phyloP scores from a whole-genome alignment of 2,113 vertebrate genomes.

The Garra rufa region DNA sequence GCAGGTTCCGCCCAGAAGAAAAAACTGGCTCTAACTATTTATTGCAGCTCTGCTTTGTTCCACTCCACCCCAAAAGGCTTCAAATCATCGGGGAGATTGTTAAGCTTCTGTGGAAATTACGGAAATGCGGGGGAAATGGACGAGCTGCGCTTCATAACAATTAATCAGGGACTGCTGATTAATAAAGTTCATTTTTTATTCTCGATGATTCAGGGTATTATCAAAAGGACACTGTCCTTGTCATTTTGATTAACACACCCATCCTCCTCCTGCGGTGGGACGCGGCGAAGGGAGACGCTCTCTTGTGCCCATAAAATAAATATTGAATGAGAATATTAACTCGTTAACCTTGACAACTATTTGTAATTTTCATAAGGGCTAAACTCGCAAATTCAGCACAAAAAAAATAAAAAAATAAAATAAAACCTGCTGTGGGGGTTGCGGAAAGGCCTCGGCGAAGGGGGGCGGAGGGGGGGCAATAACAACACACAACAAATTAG shows the following conservation, averaged over 20 bases:
- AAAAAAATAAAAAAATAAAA: slow-evolving; percentile 79
- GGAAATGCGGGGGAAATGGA: slow-evolving; percentile 95
- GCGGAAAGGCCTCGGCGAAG: slow-evolving; percentile 53
- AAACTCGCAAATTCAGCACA: slow-evolving; percentile 97
- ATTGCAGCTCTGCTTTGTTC: slow-evolving; percentile 87
- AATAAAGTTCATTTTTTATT: slow-evolving; percentile 99
- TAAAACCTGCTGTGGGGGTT: slow-evolving; percentile 54
- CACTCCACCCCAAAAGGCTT: slow-evolving; percentile 89
- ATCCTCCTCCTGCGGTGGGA: slow-evolving; percentile 82
- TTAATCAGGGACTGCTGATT: slow-evolving; percentile 99
- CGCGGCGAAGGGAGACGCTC: slow-evolving; percentile 82
- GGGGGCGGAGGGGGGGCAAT: slow-evolving; percentile 61
- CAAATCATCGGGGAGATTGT: slow-evolving; percentile 93
- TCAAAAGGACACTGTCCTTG: slow-evolving; percentile 99
- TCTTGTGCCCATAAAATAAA: slow-evolving; percentile 93
- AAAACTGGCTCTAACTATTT: slow-evolving; percentile 84
- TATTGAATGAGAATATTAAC: slow-evolving; percentile 99
- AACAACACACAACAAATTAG: slow-evolving; percentile 89
- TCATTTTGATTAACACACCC: slow-evolving; percentile 99
- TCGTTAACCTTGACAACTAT: slow-evolving; percentile 99
- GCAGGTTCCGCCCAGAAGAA: slow-evolving; percentile 78
- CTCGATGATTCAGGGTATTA: slow-evolving; percentile 97
- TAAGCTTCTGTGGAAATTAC: slow-evolving; percentile 96
- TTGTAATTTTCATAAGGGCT: slow-evolving; percentile 99
- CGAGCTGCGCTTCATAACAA: slow-evolving; percentile 97